Evolutionary conservation across 2,888 invertebrate genomes (phyloP), one percentile per base, ranked within the genome.

Genomic region (Drosophila sordidula): DNA sequence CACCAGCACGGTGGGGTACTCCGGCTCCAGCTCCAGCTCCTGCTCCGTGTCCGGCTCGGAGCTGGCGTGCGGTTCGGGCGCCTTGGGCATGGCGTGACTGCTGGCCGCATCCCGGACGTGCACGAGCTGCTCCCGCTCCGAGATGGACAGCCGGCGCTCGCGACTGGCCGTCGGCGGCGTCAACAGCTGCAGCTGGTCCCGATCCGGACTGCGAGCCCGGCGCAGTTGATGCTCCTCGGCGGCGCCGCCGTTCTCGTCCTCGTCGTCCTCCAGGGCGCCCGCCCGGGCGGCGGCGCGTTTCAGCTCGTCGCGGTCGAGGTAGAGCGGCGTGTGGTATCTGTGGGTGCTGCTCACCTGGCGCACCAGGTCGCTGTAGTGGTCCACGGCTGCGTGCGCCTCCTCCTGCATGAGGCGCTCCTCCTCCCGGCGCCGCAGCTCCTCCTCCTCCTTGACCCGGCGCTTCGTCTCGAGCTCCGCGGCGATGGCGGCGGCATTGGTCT

Each of bases 281-380:
- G 93, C 93, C 76, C 93, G 92, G 67, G 93, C 94, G 4, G 94
- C 94, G 0, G 94, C 93, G 66, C 93, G 93, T 84, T 94, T 95
- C 51, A 95, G 90, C 61, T 95, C 94, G 58, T 95, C 94, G 6
- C 94, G 94, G 77, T 94, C 94, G 22, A 95, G 92, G 78, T 95
- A 95, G 41, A 95, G 90, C 0, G 93, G 93, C 11, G 93, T 92
- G 41, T 90, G 90, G 54, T 90, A 90, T 47, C 92, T 89, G 6
- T 93, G 90, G 14, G 92, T 93, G 61, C 92, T 92, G 12, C 96
- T 95, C 81, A 95, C 95, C 89, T 95, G 95, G 80, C 94, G 94
- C 1, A 97, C 96, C 73, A 97, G 95, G 89, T 95, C 96, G 16
- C 96, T 95, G 83, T 97, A 97, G 89, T 96, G 95, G 92, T 96